Evolutionary conservation across 30 jellyfish, hydroid and myxozoan genomes (phyloP).

Genomic region (Cassiopea andromeda): DNA sequence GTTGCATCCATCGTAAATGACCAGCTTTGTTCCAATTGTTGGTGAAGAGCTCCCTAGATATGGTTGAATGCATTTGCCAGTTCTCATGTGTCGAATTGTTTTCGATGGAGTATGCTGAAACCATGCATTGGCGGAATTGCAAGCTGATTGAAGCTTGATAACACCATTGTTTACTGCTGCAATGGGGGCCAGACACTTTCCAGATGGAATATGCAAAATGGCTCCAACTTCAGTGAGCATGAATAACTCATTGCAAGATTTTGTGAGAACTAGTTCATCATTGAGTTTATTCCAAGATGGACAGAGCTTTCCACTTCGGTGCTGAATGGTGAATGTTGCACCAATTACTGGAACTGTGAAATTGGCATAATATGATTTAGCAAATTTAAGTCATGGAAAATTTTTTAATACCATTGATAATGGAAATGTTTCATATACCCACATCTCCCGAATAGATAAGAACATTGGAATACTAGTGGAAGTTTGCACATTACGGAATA

Average conservation of each 20-base stretch:
- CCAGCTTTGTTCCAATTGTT: conserved; percentile 49
- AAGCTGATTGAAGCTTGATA: conserved; percentile 18
- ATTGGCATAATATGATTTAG: not conserved
- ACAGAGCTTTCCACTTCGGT: conserved; percentile 22
- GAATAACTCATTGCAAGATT: conserved; percentile 33
- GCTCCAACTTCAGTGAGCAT: conserved; percentile 19
- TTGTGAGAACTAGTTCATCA: conserved; percentile 9
- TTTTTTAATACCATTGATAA: not conserved
- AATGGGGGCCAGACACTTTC: conserved; percentile 4
- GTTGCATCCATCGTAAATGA: conserved; percentile 62
- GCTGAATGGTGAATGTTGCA: conserved; percentile 3
- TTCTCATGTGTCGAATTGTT: conserved; percentile 33
- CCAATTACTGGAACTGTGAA: not conserved
- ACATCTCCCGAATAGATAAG: too few relatives aligned
- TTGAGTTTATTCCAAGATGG: conserved; percentile 2
- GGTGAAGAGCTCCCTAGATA: conserved; percentile 39
- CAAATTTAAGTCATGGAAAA: not conserved
- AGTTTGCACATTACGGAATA: too few relatives aligned
- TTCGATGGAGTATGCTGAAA: conserved; percentile 6
- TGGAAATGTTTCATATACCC: too few relatives aligned
- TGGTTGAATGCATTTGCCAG: conserved; percentile 69
- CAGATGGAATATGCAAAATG: not conserved
- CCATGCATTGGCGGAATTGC: conserved; percentile 26
- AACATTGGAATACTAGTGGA: too few relatives aligned
- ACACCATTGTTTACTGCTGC: not conserved